These are phyloP conservation scores for Sturnira hondurensis DNA, from an alignment of 2,113 vertebrate species.

Conservation along the genomic window DNA sequence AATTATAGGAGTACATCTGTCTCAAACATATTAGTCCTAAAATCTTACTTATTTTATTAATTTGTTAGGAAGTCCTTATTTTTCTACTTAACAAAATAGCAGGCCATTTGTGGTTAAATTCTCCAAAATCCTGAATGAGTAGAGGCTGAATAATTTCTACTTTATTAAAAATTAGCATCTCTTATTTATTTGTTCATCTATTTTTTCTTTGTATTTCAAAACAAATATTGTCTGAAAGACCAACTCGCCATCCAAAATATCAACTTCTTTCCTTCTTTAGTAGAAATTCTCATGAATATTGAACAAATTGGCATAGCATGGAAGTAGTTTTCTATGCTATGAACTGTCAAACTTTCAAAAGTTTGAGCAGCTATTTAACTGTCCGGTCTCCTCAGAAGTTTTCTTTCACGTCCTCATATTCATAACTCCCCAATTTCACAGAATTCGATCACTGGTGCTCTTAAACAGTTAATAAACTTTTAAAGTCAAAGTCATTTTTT, in stretches of 20 bases:
- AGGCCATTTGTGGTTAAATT: neutral
- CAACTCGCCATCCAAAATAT: neutral
- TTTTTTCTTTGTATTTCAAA: constrained; percentile 41
- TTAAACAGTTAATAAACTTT: neutral
- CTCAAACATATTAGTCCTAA: neutral
- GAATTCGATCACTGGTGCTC: neutral
- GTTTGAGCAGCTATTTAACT: neutral
- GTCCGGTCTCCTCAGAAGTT: neutral
- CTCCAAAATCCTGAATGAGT: neutral
- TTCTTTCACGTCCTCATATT: neutral
- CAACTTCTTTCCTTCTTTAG: neutral
- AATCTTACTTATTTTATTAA: neutral
- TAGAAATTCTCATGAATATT: neutral
- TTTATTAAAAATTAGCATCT: neutral
- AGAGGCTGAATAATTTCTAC: neutral
- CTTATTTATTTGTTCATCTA: neutral
- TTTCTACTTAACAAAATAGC: neutral
- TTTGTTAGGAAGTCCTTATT: neutral
- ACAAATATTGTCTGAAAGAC: neutral
- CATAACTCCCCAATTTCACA: neutral
- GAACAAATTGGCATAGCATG: neutral
- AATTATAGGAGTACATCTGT: neutral
- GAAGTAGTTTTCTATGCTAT: neutral
- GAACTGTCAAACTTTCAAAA: too few species aligned
- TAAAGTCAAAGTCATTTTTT: constrained; percentile 22